phyloP scores from a whole-genome alignment of 37 sponge, comb jelly and placozoan genomes.

The Agelas oroides region DNA sequence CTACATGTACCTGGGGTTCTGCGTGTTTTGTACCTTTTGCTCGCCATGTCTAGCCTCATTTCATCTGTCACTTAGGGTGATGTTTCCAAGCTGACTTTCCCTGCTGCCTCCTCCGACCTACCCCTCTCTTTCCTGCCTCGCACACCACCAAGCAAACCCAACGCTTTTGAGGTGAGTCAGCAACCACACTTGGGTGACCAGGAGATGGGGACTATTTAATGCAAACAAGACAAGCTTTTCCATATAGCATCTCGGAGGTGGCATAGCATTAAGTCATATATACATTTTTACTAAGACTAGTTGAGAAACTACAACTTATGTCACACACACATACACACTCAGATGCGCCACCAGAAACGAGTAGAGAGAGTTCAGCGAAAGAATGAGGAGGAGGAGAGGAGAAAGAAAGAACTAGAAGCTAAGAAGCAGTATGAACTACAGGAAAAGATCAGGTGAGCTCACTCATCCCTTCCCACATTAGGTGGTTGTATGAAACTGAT shows the following conservation, averaged over 20 bases:
- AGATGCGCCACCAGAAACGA: constrained; percentile 22
- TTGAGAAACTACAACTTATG: too few relatives aligned
- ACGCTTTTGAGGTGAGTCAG: background rate
- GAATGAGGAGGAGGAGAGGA: constrained; percentile 40
- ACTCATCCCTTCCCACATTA: too few relatives aligned
- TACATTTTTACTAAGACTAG: too few relatives aligned
- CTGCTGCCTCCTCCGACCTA: background rate
- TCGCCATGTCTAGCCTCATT: constrained; percentile 1
- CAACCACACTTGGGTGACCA: too few relatives aligned
- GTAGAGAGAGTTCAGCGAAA: constrained; percentile 21
- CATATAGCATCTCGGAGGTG: too few relatives aligned
- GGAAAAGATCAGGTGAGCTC: constrained; percentile 5
- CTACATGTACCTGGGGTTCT: too few relatives aligned
- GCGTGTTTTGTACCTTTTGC: background rate
- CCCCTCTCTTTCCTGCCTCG: background rate
- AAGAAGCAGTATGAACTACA: constrained; percentile 12
- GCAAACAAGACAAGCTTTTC: too few relatives aligned
- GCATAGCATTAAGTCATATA: too few relatives aligned
- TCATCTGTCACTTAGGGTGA: background rate
- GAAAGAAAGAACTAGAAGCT: constrained; percentile 42
- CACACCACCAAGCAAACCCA: background rate
- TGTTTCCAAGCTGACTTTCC: background rate
- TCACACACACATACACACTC: background rate
- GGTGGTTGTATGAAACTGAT: too few relatives aligned
- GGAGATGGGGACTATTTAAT: too few relatives aligned